Evolutionary conservation across 1,140 invertebrate species (phyloP), one percentile per base, ranked within the genome.

Genomic region (Ceratina calcarata): DNA sequence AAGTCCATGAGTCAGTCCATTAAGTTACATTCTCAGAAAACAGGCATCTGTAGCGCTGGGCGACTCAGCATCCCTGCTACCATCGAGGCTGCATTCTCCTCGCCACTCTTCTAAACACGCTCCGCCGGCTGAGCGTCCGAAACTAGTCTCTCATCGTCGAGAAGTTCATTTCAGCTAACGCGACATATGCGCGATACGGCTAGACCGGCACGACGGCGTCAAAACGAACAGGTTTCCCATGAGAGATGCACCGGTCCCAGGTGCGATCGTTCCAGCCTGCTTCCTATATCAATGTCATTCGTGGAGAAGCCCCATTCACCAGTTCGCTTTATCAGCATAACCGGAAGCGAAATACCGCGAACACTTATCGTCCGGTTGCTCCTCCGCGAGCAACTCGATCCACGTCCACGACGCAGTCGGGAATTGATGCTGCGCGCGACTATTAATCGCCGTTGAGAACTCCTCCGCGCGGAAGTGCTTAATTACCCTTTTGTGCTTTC

Each of bases 271-370:
- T 64, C 1, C 58, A 64, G 49, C 58, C 16, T 18, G 12, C 69
- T 71, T 72, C 32, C 69, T 78, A 72, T 78, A 78, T 78, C 76
- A 72, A 78, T 78, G 69, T 72, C 68, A 69, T 24, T 77, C 27
- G 3, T 37, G 67, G 27, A n/a, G 6, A 20, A 27, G 22, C 32
- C 45, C 76, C 51, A 58, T 72, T 78, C 76, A 65, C 6, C 37
- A 70, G 22, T 27, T 32, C n/a, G 74, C 66, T 81, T 37, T 71
- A 84, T 85, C 84, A 78, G 84, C 84, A 76, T 85, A 73, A 86
- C 67, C 72, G 80, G 83, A 86, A 86, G 67, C 57, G 57, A 13
- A 79, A 79, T 57, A 62, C 18, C 12, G 37, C 24, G 61, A 80
- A 76, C 57, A 20, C 74, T 80, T 83, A 84, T 77, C 73, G 27